A percentile compares a stretch with the other conserved stretches of the same genome.
phyloP scores from a whole-genome alignment of 2,113 vertebrate genomes.

The human (Homo sapiens) region DNA sequence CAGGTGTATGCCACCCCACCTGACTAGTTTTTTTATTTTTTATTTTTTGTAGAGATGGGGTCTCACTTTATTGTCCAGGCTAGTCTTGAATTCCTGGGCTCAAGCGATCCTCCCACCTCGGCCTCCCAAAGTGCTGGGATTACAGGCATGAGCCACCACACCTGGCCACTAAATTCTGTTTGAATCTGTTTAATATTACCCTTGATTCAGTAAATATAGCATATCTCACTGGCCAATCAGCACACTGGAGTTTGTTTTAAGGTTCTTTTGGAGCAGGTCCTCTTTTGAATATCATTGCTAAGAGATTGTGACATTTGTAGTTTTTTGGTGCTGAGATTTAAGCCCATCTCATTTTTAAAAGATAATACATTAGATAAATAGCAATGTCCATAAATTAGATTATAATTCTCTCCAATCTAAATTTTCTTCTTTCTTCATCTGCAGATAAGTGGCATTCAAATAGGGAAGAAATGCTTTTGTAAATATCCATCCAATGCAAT shows the following conservation, averaged over 20 bases:
- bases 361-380: constrained; percentile 37
- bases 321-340: constrained; percentile 36
- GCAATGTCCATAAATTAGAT: constrained; percentile 19
- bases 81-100: too few relatives aligned
- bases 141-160: too few relatives aligned
- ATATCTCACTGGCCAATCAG: neutral
- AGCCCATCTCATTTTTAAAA: constrained; percentile 28
- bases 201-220: neutral
- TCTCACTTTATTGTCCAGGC: too few relatives aligned
- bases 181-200: neutral
- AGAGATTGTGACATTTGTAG: constrained; percentile 12
- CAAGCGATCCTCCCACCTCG: too few relatives aligned
- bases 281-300: constrained; percentile 57
- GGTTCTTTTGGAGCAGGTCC: neutral
- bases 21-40: too few relatives aligned
- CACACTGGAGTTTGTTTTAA: constrained; percentile 25
- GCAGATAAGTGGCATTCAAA: constrained; percentile 31
- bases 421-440: constrained; percentile 61
- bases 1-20: too few relatives aligned
- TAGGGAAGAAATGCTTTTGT: constrained; percentile 57
- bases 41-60: too few relatives aligned
- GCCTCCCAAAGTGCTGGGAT: too few relatives aligned
- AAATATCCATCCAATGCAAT: neutral
- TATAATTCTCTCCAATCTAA: constrained; percentile 34
- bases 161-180: neutral